Conservation (phyloP, 2,797 vertebrate species). For the Philypnodon macrostomus region DNA sequence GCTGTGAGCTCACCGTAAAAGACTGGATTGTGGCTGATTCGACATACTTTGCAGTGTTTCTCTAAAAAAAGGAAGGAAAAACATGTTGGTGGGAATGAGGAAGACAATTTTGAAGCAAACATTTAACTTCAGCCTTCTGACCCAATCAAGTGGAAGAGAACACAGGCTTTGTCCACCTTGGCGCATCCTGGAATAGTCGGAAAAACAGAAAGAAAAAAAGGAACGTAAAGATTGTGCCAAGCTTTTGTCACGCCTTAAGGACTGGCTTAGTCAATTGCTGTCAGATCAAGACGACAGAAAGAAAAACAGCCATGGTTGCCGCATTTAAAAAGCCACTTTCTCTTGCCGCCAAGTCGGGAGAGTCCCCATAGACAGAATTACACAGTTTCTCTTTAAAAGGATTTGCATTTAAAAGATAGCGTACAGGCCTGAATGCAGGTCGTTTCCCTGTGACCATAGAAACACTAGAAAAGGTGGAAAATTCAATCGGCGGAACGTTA, state of each 20-base stretch:
- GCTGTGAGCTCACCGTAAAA: conserved; percentile 84
- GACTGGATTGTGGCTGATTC: conserved; percentile 89
- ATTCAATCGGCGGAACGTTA: conserved; percentile 97
- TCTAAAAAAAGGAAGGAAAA: conserved; percentile 34
- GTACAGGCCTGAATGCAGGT: conserved; percentile 83
- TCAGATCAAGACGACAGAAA: conserved; percentile 85
- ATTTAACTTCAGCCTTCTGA: conserved; percentile 84
- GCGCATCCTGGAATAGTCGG: conserved; percentile 73
- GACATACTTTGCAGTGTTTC: conserved; percentile 79
- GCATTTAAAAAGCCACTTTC: conserved; percentile 73
- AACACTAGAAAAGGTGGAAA: conserved; percentile 95
- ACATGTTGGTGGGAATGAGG: conserved; percentile 79
- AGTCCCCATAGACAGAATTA: conserved; percentile 83
- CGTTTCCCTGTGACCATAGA: conserved; percentile 91
- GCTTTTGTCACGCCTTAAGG: conserved; percentile 86
- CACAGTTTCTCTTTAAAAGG: conserved; percentile 84
- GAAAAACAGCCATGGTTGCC: conserved; percentile 73
- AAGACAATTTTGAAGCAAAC: conserved; percentile 85
- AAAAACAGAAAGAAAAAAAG: conserved; percentile 69
- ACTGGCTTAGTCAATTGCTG: conserved; percentile 84
- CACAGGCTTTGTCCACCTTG: conserved; percentile 81
- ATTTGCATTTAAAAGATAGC: conserved; percentile 97
- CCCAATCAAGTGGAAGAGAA: conserved; percentile 88
- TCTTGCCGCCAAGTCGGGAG: conserved; percentile 74
- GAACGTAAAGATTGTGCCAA: conserved; percentile 84